Conservation (phyloP, 2,888 invertebrate species). For the Caradrina clavipalpis region DNA sequence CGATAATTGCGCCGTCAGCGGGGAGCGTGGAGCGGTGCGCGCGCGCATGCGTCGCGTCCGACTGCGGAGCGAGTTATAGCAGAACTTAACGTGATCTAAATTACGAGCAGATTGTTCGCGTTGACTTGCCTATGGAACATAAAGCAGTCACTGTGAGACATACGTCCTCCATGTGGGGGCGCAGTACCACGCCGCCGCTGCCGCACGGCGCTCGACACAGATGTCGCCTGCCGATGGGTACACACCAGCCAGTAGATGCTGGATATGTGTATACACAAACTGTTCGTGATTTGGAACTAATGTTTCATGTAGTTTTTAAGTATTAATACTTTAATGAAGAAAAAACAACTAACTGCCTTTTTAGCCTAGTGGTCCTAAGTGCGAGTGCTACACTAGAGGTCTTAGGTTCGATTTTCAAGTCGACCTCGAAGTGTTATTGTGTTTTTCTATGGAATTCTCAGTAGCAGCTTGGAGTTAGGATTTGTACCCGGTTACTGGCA, state of each 20-base stretch:
- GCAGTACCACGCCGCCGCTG: neutral
- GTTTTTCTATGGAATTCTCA: too few relatives aligned
- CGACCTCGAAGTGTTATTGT: too few relatives aligned
- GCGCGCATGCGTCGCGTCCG: constrained; percentile 16
- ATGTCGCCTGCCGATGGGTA: neutral
- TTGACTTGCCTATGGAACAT: constrained; percentile 1
- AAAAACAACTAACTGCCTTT: too few relatives aligned
- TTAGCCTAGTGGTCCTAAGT: too few relatives aligned
- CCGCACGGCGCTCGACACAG: too few relatives aligned
- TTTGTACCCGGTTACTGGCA: too few relatives aligned
- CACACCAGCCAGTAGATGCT: neutral
- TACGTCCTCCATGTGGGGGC: constrained; percentile 11
- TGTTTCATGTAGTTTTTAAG: too few relatives aligned
- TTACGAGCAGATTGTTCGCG: constrained; percentile 23
- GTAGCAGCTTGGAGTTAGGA: too few relatives aligned
- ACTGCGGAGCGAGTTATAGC: constrained; percentile 17
- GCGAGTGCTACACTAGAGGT: too few relatives aligned
- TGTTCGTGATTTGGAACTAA: neutral
- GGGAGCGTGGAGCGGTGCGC: constrained; percentile 29
- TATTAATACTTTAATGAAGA: too few relatives aligned
- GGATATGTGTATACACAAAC: neutral
- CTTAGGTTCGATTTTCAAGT: too few relatives aligned
- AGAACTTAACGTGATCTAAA: constrained; percentile 12
- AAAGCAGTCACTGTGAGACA: constrained; percentile 34
- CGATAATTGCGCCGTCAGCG: constrained; percentile 47